Evolutionary conservation across 2,113 vertebrate species (phyloP).

Genomic region (Syrmaticus mikado): DNA sequence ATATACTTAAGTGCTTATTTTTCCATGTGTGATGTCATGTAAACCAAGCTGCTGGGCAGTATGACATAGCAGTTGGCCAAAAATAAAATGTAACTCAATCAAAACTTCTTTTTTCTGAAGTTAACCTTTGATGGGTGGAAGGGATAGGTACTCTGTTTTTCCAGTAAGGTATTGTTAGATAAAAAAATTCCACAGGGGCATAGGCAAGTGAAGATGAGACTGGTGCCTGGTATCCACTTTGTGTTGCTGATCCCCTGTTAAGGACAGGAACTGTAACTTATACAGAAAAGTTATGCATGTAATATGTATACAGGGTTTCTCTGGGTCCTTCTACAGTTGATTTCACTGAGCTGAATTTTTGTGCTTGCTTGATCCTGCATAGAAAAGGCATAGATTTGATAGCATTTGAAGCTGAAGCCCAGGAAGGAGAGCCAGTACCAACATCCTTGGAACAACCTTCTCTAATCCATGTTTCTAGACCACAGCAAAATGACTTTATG

Average conservation of each 20-base stretch:
- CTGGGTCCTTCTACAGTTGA: neutral
- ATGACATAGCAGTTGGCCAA: constrained; percentile 52
- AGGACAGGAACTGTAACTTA: neutral
- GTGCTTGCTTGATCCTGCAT: neutral
- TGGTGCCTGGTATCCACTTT: neutral
- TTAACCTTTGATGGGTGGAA: neutral
- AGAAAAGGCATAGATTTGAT: neutral
- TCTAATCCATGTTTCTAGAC: neutral
- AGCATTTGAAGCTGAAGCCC: neutral
- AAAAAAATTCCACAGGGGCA: neutral
- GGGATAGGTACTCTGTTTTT: neutral
- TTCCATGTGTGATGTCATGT: constrained; percentile 67
- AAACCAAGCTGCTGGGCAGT: constrained; percentile 48
- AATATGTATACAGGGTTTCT: neutral
- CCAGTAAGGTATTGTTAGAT: neutral
- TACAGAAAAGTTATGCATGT: neutral
- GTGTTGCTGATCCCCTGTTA: neutral
- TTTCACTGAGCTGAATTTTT: neutral
- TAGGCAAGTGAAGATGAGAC: neutral
- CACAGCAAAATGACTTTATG: neutral
- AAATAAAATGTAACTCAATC: constrained; percentile 25
- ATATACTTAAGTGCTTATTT: constrained; percentile 59
- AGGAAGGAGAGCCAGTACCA: neutral
- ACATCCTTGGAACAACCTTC: fast-evolving
- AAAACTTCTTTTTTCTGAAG: neutral